These are phyloP conservation scores for Achlya flavicornis DNA, from an alignment of 2,888 invertebrate species.

Conservation along the genomic window DNA sequence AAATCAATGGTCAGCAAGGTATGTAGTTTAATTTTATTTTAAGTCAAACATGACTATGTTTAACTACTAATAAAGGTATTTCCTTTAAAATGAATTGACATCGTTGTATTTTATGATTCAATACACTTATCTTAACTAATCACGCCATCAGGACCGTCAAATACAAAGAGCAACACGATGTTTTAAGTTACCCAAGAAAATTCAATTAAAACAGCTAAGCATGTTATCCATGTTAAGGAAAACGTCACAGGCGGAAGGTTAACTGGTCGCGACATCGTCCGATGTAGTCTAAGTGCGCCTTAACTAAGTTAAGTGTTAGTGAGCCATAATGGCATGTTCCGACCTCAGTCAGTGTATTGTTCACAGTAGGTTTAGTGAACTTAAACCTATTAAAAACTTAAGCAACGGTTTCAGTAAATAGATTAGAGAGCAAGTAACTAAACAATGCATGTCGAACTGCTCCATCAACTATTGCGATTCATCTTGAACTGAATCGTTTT, in stretches of 20 bases:
- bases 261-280: conserved; percentile 30
- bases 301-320: conserved; percentile 35
- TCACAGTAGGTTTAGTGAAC: not conserved
- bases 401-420: not conserved
- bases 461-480: no score
- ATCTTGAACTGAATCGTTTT: no score
- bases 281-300: conserved; percentile 27
- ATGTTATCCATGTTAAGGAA: not conserved
- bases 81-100: no score
- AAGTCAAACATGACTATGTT: no score
- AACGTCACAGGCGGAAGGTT: conserved; percentile 15
- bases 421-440: not conserved
- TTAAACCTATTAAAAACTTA: conserved; percentile 2
- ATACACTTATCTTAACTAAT: no score
- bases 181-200: not conserved
- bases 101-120: no score
- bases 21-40: no score
- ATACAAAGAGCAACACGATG: not conserved
- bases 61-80: no score
- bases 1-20: no score
- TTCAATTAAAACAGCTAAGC: not conserved
- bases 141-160: not conserved
- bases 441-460: no score
- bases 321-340: conserved; percentile 5
- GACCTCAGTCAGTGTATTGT: not conserved